These are phyloP conservation scores for Aethina tumida DNA, from an alignment of 1,140 invertebrate genomes.

Conservation along the genomic window DNA sequence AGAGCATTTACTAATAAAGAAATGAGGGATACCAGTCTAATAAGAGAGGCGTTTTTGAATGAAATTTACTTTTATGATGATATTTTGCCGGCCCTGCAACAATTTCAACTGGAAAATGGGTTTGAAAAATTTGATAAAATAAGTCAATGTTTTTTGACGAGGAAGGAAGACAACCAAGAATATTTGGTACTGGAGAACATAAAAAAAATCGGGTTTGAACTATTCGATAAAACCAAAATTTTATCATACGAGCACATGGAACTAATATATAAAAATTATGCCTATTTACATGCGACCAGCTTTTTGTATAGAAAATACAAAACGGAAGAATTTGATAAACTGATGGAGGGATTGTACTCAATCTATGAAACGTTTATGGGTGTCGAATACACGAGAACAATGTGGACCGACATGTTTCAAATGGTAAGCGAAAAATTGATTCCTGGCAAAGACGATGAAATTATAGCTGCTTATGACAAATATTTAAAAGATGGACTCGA, in stretches of 20 bases:
- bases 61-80: conserved; percentile 7
- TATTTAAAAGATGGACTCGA: conserved; percentile 3
- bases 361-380: background rate
- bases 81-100: conserved; percentile 4
- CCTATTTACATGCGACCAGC: conserved; percentile 24
- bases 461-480: conserved; percentile 12
- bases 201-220: too few species aligned
- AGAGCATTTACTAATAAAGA: too few species aligned
- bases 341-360: conserved; percentile 1
- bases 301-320: conserved; percentile 37
- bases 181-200: too few species aligned
- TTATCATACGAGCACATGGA: conserved; percentile 8
- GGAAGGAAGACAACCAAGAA: too few species aligned
- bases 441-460: conserved; percentile 5
- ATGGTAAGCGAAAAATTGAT: conserved; percentile 24
- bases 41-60: too few species aligned
- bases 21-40: too few species aligned
- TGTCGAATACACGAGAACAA: conserved; percentile 5
- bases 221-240: background rate
- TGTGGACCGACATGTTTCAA: conserved; percentile 6
- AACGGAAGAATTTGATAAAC: conserved; percentile 15
- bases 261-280: conserved; percentile 12
- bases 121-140: conserved; percentile 22
- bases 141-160: too few species aligned
- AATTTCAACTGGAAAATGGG: conserved; percentile 9